These are phyloP conservation scores for Macrosoma leucophasiata DNA, from an alignment of 2,888 invertebrate genomes.

Conservation along the genomic window DNA sequence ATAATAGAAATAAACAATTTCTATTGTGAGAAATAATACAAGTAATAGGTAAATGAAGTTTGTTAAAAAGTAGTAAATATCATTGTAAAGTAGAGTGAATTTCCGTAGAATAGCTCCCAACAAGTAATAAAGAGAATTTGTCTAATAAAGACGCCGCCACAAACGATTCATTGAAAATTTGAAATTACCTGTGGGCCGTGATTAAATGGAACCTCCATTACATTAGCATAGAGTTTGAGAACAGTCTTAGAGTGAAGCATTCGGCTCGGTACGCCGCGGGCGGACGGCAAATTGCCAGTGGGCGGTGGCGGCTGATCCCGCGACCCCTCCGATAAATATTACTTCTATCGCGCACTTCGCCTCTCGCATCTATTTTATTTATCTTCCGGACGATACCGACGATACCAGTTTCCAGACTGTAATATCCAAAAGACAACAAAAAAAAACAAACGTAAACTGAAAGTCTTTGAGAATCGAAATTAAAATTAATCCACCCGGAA, in stretches of 20 bases:
- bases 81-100: slow-evolving; percentile 9
- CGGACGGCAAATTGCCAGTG: slow-evolving; percentile 63
- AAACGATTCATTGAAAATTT: slow-evolving; percentile 67
- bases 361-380: slow-evolving; percentile 20
- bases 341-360: slow-evolving; percentile 37
- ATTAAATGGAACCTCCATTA: slow-evolving; percentile 69
- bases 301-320: slow-evolving; percentile 62
- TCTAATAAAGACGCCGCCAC: slow-evolving; percentile 55
- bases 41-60: too few species aligned
- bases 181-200: slow-evolving; percentile 65
- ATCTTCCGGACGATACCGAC: slow-evolving; percentile 24
- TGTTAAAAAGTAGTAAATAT: too few species aligned
- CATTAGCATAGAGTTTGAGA: slow-evolving; percentile 71
- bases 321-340: slow-evolving; percentile 64
- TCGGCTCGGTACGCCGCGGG: slow-evolving; percentile 44
- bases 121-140: slow-evolving; percentile 31
- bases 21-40: too few species aligned
- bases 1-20: too few species aligned
- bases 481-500: slow-evolving; percentile 66
- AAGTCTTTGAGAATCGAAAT: slow-evolving; percentile 54
- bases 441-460: slow-evolving; percentile 31
- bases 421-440: slow-evolving; percentile 26
- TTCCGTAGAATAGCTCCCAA: slow-evolving; percentile 4
- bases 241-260: slow-evolving; percentile 47
- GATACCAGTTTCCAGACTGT: slow-evolving; percentile 8